phyloP scores from a whole-genome alignment of 2,888 invertebrate species.

The Serripes groenlandicus region DNA sequence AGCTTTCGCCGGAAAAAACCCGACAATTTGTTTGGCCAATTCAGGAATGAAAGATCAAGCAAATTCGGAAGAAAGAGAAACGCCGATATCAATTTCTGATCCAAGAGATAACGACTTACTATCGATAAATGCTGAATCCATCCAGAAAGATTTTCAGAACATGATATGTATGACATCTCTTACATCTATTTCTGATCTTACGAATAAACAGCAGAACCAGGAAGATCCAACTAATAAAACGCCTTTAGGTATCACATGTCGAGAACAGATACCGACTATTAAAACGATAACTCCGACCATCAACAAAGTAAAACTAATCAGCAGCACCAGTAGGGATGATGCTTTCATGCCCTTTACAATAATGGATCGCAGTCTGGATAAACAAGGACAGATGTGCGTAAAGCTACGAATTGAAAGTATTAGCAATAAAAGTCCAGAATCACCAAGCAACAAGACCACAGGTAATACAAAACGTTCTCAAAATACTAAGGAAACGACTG shows the following conservation, averaged over 20 bases:
- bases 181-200: constrained; percentile 49
- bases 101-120: constrained; percentile 30
- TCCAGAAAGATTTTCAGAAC: constrained; percentile 73
- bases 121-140: constrained; percentile 69
- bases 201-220: not conserved
- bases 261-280: not conserved
- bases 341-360: not conserved
- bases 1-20: not conserved
- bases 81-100: not conserved
- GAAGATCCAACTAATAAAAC: not conserved
- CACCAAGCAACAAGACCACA: too few relatives aligned
- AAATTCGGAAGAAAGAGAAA: not conserved
- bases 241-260: too few relatives aligned
- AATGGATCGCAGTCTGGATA: not conserved
- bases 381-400: constrained; percentile 5
- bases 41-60: too few relatives aligned
- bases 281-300: not conserved
- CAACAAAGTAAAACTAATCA: not conserved
- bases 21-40: not conserved
- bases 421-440: not conserved
- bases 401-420: not conserved
- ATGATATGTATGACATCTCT: constrained; percentile 72
- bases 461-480: not conserved
- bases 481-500: not conserved
- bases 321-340: not conserved